Conservation (phyloP, 2,113 vertebrate genomes). For the Glaucomys volans region DNA sequence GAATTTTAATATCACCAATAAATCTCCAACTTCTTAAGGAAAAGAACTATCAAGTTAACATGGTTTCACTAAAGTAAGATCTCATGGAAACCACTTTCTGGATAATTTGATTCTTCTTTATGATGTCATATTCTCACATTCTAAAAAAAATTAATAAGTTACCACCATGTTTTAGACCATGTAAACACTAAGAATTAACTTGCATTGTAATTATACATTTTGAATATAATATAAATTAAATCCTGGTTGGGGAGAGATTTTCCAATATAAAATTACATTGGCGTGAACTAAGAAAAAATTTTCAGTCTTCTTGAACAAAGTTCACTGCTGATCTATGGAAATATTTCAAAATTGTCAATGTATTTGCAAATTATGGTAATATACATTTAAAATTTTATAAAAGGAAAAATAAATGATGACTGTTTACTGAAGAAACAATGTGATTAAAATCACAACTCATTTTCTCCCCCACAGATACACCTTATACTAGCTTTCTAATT, state of each 20-base stretch:
- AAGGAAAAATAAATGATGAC: neutral
- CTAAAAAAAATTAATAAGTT: neutral
- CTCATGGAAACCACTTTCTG: neutral
- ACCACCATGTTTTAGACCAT: neutral
- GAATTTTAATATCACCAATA: conserved; percentile 3
- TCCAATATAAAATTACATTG: neutral
- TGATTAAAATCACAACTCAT: neutral
- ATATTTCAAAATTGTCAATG: neutral
- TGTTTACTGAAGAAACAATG: neutral
- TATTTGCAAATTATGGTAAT: neutral
- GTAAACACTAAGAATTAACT: neutral
- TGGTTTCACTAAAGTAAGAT: neutral
- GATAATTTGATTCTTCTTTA: neutral
- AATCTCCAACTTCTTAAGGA: neutral
- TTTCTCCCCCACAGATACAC: neutral
- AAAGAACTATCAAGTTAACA: neutral
- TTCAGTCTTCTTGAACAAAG: neutral
- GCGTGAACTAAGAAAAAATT: neutral
- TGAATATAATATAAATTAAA: neutral
- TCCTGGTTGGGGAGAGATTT: neutral
- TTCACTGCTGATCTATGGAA: neutral
- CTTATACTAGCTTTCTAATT: neutral
- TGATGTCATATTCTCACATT: neutral
- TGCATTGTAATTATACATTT: neutral
- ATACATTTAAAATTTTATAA: neutral